A percentile compares a stretch with the other conserved stretches of the same genome.
phyloP scores from a whole-genome alignment of 2,888 invertebrate genomes.

The Eurois occulta region DNA sequence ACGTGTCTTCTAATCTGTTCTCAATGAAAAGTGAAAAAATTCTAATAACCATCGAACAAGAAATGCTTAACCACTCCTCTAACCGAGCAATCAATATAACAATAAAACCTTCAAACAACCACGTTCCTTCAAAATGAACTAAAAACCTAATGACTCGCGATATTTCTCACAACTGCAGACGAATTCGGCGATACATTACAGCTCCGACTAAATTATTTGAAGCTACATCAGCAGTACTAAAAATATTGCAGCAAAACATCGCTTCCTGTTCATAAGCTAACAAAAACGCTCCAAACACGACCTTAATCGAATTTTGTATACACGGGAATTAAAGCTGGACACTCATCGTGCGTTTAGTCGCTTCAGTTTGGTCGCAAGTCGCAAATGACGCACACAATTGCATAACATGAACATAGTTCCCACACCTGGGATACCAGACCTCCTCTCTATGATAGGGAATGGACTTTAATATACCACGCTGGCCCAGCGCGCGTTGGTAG shows the following conservation, averaged over 20 bases:
- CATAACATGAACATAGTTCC: too few species aligned
- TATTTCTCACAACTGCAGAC: slow-evolving; percentile 13
- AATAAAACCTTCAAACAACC: slow-evolving; percentile 1
- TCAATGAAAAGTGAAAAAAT: neutral
- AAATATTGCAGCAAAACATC: slow-evolving; percentile 66
- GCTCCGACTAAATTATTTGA: slow-evolving; percentile 57
- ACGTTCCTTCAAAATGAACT: slow-evolving; percentile 16
- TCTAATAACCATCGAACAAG: neutral
- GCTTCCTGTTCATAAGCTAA: slow-evolving; percentile 73
- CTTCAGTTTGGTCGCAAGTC: slow-evolving; percentile 10
- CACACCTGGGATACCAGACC: neutral
- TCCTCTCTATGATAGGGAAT: neutral
- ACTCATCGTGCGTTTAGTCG: slow-evolving; percentile 58
- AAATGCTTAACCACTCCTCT: neutral
- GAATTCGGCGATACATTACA: slow-evolving; percentile 5
- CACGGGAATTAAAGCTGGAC: slow-evolving; percentile 69
- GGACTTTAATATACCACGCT: neutral
- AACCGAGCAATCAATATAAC: neutral
- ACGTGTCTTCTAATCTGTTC: neutral
- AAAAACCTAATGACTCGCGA: slow-evolving; percentile 34
- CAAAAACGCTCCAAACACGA: slow-evolving; percentile 77
- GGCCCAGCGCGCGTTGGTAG: neutral
- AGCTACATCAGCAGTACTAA: slow-evolving; percentile 48
- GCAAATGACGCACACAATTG: neutral
- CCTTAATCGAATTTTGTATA: slow-evolving; percentile 82